Evolutionary conservation across 2,113 vertebrate genomes (phyloP), one percentile per base, ranked within the genome.

Genomic region (Psettodes erumei): DNA sequence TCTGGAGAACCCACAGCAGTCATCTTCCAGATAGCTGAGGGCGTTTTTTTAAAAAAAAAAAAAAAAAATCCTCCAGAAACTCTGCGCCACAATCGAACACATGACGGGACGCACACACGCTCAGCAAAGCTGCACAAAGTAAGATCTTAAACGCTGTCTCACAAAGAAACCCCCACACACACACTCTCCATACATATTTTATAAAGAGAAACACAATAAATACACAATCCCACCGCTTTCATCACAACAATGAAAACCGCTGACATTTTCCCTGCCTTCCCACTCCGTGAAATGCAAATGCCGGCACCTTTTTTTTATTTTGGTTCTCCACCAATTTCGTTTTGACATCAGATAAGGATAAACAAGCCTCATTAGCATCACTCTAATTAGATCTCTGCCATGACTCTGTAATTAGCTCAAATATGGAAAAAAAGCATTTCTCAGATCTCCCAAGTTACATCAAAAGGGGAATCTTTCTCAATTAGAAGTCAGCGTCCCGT

Each of bases 301-400:
- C 67, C 16, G n/a, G 28, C 74, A 70, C 78, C 84, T 89, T 84
- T 86, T 35, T 90, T n/a, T n/a, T n/a, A n/a, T n/a, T n/a, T 89
- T 86, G 80, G 73, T 82, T 87, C 84, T 79, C 72, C 78, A 79
- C 82, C 73, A 69, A 75, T 92, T 88, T 73, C 75, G 63, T 83
- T 91, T 87, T 89, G 86, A 91, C 84, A 90, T 85, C 79, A 89
- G 88, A 92, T 90, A 82, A 88, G 79, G 67, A 74, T 87, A 91
- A 92, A 91, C 89, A 92, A 80, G 79, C 64, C 90, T 94, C 86
- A 92, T 94, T 94, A 94, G 91, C 90, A 91, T 89, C 33, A 42
- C 32, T 84, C 86, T 93, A 92, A 93, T 94, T 88, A 93, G 86
- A 87, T 83, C 75, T 69, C 79, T 89, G 88, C 82, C 78, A 76